phyloP scores from a whole-genome alignment of 2,113 vertebrate genomes.

The Alligator sinensis region DNA sequence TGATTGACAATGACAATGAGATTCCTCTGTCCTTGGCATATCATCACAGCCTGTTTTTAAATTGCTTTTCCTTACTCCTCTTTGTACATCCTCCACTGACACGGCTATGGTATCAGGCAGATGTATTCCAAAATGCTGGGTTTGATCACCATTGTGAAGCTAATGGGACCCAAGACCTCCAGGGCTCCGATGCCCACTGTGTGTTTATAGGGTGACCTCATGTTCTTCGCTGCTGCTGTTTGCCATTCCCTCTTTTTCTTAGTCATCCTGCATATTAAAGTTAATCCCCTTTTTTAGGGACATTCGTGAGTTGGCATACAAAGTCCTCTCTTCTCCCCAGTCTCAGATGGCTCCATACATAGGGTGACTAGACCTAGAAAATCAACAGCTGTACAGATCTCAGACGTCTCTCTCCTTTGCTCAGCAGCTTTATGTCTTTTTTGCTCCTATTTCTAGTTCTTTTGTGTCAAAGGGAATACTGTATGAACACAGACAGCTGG shows the following conservation, averaged over 20 bases:
- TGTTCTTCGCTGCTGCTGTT: background rate
- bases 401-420: background rate
- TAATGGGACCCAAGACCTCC: background rate
- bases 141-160: background rate
- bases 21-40: background rate
- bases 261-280: background rate
- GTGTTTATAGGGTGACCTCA: background rate
- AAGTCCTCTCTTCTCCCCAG: background rate
- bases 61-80: background rate
- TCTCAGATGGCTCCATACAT: background rate
- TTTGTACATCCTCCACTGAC: background rate
- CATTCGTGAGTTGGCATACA: background rate
- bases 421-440: background rate
- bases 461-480: slow-evolving; percentile 1
- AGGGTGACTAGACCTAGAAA: background rate
- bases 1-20: background rate
- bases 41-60: slow-evolving; percentile 13
- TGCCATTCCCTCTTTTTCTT: background rate
- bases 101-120: background rate
- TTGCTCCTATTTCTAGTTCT: too few relatives aligned
- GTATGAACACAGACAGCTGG: background rate
- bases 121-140: background rate
- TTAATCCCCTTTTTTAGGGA: background rate
- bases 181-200: background rate
- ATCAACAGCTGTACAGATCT: background rate